Evolutionary conservation across 2,888 invertebrate genomes (phyloP).

Genomic region (Nasonia oneida): DNA sequence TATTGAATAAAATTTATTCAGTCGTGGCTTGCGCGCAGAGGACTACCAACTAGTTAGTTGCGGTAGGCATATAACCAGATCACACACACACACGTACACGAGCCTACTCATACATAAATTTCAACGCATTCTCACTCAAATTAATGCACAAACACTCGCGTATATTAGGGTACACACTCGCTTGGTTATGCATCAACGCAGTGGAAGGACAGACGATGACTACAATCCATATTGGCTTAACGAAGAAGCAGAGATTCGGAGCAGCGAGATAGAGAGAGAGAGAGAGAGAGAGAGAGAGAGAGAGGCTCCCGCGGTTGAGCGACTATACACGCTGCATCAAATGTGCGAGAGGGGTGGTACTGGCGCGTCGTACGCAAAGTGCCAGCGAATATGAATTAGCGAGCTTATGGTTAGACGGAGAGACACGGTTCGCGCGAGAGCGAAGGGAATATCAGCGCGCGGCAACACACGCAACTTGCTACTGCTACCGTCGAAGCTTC

Average conservation of each 20-base stretch:
- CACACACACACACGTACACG: neutral
- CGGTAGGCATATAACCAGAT: neutral
- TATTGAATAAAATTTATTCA: neutral
- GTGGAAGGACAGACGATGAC: slow-evolving; percentile 30
- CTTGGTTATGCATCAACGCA: neutral
- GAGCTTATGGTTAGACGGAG: neutral
- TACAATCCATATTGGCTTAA: slow-evolving; percentile 36
- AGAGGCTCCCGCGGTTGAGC: neutral
- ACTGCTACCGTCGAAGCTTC: slow-evolving; percentile 64
- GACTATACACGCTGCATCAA: neutral
- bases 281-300: slow-evolving; percentile 17
- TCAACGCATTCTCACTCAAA: neutral
- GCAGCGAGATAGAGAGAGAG: slow-evolving; percentile 12
- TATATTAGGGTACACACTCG: neutral
- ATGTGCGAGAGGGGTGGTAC: neutral
- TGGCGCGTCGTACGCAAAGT: neutral
- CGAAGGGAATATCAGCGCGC: slow-evolving; percentile 71
- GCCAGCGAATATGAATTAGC: slow-evolving; percentile 45
- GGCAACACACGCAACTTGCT: slow-evolving; percentile 70
- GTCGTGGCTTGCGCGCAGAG: neutral
- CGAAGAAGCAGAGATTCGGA: slow-evolving; percentile 41
- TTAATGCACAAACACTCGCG: neutral
- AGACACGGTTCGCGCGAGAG: slow-evolving; percentile 56
- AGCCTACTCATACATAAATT: slow-evolving; percentile 1
- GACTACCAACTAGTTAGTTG: neutral